Evolutionary conservation across 2,797 vertebrate species (phyloP), one percentile per base, ranked within the genome.

Genomic region (Phataginus tetradactyla): DNA sequence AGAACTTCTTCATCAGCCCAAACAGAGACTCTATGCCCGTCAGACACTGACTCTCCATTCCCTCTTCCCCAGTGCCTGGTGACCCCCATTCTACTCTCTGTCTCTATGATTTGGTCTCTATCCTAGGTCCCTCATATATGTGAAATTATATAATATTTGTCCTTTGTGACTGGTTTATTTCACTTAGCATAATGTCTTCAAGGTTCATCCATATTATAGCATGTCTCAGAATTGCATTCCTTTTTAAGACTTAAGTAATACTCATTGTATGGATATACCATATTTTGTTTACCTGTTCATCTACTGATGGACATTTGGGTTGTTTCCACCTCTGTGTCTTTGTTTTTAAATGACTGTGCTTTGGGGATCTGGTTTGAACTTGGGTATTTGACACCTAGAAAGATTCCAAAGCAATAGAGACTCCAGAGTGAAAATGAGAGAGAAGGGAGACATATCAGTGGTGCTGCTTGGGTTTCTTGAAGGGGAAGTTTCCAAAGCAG

Each of bases 401-500:
- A 90, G 20, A 78, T 83, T 90, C 78, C 61, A 92, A 34, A 80
- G 23, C 51, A 68, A 83, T 23, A 78, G 20, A 79, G 64, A 77
- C 37, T 51, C 45, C 20, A 39, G 37, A 23, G 49, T 94, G 21
- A 72, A 90, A 90, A 86, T 87, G 81, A 87, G 57, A 80, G 34
- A 86, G 39, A 91, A 87, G 45, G 11, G 49, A 77, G 8, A 51
- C 55, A 53, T 37, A 32, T 81, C 42, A 84, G 17, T 71, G 29
- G 4, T 21, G 39, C 25, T 55, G 57, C 8, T 89, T 42, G 1
- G 63, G 23, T 39, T 39, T 53, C 42, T 87, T 32, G 15, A 66
- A 71, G 74, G 25, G 12, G 45, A 51, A 74, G 20, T 34, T 84
- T 92, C 83, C 45, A 83, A 95, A 92, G 64, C 88, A 86, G 51